A percentile compares a stretch with the other conserved stretches of the same genome.
Conservation (phyloP, 2,113 vertebrate genomes). For the Pseudopipra pipra region DNA sequence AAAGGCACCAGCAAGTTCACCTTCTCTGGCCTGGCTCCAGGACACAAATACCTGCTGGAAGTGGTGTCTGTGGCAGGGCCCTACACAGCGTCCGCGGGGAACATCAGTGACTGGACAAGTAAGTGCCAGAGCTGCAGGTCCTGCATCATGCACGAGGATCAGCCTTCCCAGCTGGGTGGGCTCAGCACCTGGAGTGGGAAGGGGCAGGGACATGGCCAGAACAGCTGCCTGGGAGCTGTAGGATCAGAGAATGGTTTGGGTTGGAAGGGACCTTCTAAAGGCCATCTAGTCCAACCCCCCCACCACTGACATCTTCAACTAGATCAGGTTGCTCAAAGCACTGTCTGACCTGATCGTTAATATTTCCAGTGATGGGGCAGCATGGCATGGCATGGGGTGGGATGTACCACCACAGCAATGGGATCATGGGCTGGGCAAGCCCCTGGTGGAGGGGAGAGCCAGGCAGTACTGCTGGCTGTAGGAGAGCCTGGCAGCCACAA, state of each 20-base stretch:
- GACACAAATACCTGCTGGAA: conserved; percentile 62
- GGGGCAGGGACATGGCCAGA: background rate
- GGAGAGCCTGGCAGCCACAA: background rate
- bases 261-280: background rate
- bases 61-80: conserved; percentile 45
- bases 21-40: conserved; percentile 58
- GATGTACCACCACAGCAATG: background rate
- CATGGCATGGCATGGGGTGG: background rate
- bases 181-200: background rate
- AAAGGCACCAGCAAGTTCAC: conserved; percentile 51
- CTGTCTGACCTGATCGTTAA: background rate
- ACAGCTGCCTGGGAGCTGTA: background rate
- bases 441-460: rapidly evolving
- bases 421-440: background rate
- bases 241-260: background rate
- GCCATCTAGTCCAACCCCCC: background rate
- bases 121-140: background rate
- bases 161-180: background rate
- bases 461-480: background rate
- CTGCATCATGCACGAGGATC: rapidly evolving
- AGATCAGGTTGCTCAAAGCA: background rate
- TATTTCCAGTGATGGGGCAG: background rate
- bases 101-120: conserved; percentile 70
- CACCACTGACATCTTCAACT: background rate
- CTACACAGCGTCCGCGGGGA: background rate